Percentiles rank a stretch among this genome's conserved stretches.
Evolutionary conservation across 2,113 vertebrate species (phyloP).

Genomic region (Anolis carolinensis): DNA sequence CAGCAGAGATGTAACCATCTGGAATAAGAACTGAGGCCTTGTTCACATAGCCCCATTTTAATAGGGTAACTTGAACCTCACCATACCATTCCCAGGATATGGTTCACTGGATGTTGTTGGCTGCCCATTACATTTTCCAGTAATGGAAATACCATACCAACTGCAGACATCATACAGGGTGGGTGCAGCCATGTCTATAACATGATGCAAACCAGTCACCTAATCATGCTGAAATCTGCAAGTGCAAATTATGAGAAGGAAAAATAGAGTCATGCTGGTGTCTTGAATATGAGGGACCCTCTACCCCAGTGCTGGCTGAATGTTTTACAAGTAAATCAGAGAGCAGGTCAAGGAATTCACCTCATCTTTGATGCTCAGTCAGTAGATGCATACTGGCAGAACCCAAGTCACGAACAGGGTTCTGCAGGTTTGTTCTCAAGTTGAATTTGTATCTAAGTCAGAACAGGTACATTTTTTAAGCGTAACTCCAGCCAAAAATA

Average conservation of each 20-base stretch:
- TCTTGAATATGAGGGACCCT: neutral
- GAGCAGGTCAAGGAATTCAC: neutral
- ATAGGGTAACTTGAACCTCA: constrained; percentile 29
- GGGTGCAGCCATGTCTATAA: constrained; percentile 10
- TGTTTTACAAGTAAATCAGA: neutral
- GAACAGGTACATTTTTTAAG: too few species aligned
- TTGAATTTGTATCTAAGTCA: too few species aligned
- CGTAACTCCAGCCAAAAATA: too few species aligned
- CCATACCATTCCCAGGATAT: constrained; percentile 16
- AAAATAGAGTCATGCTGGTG: constrained; percentile 1
- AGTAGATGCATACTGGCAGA: too few species aligned
- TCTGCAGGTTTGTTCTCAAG: too few species aligned
- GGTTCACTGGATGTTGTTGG: constrained; percentile 26
- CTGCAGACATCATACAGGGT: constrained; percentile 17
- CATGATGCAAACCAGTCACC: constrained; percentile 21
- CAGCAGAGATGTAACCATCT: constrained; percentile 53
- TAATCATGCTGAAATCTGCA: constrained; percentile 15
- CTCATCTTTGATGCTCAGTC: neutral
- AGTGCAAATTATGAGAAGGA: neutral
- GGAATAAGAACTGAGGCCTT: constrained; percentile 38
- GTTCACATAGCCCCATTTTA: constrained; percentile 22
- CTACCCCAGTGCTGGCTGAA: neutral
- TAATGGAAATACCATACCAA: constrained; percentile 12
- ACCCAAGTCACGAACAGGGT: too few species aligned
- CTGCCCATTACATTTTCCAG: constrained; percentile 21